phyloP scores from a whole-genome alignment of 2,113 vertebrate species.

The Cygnus buccinator region DNA sequence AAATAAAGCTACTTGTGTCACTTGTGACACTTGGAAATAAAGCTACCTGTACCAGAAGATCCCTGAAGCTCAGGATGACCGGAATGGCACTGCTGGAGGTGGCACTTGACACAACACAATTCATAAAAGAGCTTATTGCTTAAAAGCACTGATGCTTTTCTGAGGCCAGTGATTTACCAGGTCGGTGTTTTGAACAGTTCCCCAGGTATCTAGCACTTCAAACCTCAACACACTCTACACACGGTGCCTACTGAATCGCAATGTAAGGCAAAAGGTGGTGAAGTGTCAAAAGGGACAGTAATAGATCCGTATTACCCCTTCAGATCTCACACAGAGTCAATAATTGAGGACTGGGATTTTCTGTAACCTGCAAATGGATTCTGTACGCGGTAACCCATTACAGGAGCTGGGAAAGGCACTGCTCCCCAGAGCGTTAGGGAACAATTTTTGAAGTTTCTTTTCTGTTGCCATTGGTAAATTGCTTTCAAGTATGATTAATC shows the following conservation, averaged over 20 bases:
- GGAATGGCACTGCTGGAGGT: background rate
- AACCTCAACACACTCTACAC: background rate
- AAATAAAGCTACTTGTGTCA: background rate
- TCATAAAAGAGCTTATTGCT: background rate
- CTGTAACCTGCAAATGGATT: background rate
- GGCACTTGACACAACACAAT: background rate
- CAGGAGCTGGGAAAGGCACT: background rate
- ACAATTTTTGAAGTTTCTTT: background rate
- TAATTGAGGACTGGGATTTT: background rate
- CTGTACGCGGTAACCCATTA: rapidly evolving
- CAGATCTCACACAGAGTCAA: background rate
- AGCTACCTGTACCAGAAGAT: background rate
- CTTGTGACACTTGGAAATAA: background rate
- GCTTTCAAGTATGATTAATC: background rate
- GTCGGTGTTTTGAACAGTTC: background rate
- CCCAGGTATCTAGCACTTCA: background rate
- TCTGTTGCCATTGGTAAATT: background rate
- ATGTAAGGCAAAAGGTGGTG: background rate
- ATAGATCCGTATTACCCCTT: background rate
- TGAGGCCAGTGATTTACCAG: background rate
- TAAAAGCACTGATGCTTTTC: background rate
- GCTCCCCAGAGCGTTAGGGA: background rate
- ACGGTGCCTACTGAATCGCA: background rate
- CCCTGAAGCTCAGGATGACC: background rate
- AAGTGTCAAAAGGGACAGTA: background rate